phyloP scores from a whole-genome alignment of 2,797 vertebrate species.

The Enteromius viviparus region DNA sequence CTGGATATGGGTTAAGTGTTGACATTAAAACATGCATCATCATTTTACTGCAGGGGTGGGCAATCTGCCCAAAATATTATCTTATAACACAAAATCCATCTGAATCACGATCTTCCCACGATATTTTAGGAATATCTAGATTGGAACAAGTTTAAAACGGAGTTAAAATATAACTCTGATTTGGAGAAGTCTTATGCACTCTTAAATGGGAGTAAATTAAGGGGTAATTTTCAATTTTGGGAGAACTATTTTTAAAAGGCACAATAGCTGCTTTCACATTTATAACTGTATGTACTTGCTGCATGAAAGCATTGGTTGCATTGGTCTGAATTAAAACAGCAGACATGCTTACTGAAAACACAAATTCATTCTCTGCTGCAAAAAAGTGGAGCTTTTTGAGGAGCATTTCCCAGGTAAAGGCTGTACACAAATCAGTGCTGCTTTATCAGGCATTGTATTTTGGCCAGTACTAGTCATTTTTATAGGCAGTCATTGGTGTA shows the following conservation, averaged over 20 bases:
- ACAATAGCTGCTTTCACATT: no score
- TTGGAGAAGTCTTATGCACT: no score
- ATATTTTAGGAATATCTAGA: neutral
- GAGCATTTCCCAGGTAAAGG: neutral
- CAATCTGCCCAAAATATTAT: neutral
- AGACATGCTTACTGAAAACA: neutral
- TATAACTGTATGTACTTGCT: neutral
- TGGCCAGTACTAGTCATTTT: neutral
- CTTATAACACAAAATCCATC: conserved; percentile 66
- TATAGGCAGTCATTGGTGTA: neutral
- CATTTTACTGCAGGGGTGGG: conserved; percentile 62
- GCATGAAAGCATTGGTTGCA: neutral
- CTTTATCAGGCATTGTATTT: neutral
- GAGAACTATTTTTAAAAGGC: no score
- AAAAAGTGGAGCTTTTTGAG: neutral
- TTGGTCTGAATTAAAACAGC: neutral
- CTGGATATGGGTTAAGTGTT: neutral
- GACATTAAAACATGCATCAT: conserved; percentile 57
- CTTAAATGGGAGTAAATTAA: no score
- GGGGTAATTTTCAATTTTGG: no score
- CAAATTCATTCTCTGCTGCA: neutral
- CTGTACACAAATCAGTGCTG: neutral
- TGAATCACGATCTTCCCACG: conserved; percentile 49
- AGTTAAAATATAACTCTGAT: no score
- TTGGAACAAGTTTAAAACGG: neutral